Evolutionary conservation across 1,140 invertebrate species (phyloP).

Genomic region (Heterodera carotae): DNA sequence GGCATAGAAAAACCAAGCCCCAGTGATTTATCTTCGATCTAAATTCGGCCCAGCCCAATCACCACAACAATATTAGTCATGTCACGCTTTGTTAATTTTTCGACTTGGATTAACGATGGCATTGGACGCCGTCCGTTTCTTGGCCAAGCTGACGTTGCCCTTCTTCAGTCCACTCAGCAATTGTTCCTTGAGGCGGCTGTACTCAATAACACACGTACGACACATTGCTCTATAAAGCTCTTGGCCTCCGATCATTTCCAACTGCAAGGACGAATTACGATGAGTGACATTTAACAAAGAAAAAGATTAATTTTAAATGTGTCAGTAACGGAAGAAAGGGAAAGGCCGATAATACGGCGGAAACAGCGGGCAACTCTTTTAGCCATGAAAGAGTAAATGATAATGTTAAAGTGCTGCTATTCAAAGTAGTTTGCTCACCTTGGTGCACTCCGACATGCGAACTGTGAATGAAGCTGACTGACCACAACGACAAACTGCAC

Average conservation of each 20-base stretch:
- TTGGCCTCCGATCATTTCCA: constrained; percentile 73
- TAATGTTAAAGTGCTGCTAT: not conserved
- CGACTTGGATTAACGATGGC: not conserved
- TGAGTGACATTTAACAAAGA: no score
- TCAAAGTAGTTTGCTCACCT: constrained; percentile 33
- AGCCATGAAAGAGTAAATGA: no score
- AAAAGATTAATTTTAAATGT: no score
- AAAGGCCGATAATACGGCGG: no score
- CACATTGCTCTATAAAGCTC: constrained; percentile 73
- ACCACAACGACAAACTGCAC: constrained; percentile 73
- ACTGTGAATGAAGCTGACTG: constrained; percentile 72
- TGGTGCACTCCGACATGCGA: constrained; percentile 64
- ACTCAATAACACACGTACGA: constrained; percentile 68
- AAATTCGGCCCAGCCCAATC: no score
- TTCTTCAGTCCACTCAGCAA: not conserved
- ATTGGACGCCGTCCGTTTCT: not conserved
- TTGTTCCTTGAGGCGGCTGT: constrained; percentile 12
- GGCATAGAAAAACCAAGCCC: no score
- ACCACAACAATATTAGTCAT: no score
- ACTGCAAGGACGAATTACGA: no score
- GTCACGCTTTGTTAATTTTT: not conserved
- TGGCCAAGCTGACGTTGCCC: not conserved
- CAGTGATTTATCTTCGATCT: no score
- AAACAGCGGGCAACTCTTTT: not conserved
- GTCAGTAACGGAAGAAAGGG: no score